A percentile compares a stretch with the other conserved stretches of the same genome.
phyloP scores from a whole-genome alignment of 2,113 vertebrate species.

The Columbina picui region DNA sequence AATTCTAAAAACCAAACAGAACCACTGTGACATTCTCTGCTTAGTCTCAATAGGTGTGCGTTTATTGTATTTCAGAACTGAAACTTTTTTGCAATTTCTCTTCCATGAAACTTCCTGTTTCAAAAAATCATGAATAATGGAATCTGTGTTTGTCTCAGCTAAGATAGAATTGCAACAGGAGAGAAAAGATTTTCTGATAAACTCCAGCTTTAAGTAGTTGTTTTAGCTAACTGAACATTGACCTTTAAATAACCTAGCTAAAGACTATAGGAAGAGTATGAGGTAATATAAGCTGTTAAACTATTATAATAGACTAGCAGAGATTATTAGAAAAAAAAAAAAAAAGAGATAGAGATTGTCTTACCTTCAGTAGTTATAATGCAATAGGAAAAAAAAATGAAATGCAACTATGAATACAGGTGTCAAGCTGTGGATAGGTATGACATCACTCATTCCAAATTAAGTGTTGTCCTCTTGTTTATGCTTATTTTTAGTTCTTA shows the following conservation, averaged over 20 bases:
- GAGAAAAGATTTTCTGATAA: neutral
- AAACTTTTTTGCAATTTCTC: neutral
- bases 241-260: neutral
- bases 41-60: neutral
- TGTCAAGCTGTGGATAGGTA: neutral
- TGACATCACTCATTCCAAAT: neutral
- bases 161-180: neutral
- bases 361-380: neutral
- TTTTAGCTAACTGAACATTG: neutral
- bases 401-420: neutral
- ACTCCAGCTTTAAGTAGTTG: neutral
- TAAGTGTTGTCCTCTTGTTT: neutral
- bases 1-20: neutral
- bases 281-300: neutral
- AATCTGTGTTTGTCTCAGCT: neutral
- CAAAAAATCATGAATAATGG: neutral
- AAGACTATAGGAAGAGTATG: neutral
- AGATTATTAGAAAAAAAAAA: neutral
- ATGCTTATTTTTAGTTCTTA: neutral
- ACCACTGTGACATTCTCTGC: neutral
- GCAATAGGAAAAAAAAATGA: neutral
- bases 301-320: neutral
- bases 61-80: neutral
- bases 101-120: fast-evolving
- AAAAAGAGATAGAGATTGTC: neutral